Conservation (phyloP, 2,888 invertebrate genomes). For the Caenorhabditis doughertyi region DNA sequence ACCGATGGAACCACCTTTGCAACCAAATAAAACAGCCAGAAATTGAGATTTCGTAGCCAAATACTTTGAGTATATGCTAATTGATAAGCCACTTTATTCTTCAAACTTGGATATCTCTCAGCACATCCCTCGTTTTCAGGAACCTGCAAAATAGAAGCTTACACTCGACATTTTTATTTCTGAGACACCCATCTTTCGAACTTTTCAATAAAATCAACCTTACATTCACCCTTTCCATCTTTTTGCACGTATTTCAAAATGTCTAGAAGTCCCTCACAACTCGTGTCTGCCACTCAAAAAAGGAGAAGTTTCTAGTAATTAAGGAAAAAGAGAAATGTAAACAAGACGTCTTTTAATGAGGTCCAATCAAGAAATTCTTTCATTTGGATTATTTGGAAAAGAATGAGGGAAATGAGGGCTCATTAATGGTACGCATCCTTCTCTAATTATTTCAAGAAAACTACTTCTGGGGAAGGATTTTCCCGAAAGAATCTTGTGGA, state of each 20-base stretch:
- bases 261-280: conserved; percentile 15
- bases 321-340: conserved; percentile 30
- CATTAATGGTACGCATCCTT: conserved; percentile 1
- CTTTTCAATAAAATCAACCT: conserved; percentile 23
- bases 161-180: not conserved
- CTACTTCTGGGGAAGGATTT: not conserved
- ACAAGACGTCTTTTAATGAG: conserved; percentile 49
- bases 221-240: not conserved
- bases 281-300: conserved; percentile 27
- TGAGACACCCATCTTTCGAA: conserved; percentile 1
- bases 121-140: conserved; percentile 74
- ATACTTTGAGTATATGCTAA: conserved; percentile 69
- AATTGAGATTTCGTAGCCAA: conserved; percentile 73
- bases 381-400: not conserved
- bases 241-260: conserved; percentile 32
- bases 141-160: conserved; percentile 50
- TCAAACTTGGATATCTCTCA: conserved; percentile 68
- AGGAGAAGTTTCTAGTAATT: conserved; percentile 20
- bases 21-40: conserved; percentile 76
- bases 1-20: conserved; percentile 74
- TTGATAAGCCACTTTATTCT: conserved; percentile 70
- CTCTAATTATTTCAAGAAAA: conserved; percentile 26
- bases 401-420: too few species aligned
- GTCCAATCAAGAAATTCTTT: conserved; percentile 45
- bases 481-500: not conserved